Base-by-base conservation (phyloP, 2,888 invertebrate species). In the Patella ulyssiponensis region DNA sequence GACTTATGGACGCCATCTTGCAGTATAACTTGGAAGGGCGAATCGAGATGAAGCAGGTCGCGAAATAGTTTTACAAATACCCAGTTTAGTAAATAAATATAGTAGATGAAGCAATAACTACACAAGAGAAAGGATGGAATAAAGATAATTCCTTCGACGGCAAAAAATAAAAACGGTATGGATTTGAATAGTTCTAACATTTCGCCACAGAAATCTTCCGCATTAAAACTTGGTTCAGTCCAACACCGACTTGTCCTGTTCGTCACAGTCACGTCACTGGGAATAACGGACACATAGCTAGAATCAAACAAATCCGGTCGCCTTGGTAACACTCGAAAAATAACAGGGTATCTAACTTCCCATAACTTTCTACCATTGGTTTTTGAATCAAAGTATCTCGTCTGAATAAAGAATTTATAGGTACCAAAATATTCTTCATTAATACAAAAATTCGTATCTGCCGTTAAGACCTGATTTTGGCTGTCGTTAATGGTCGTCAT, bases 101-200 rank as follows among this genome's bases (percentile, higher is more conserved):
- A 64, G 23, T 15, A 14, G 20, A 11, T 20, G 20, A 64, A 64
- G 11, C 64, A 64, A 12, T 9, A 9, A 23, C 23, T 23, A 64
- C 12, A 20, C 11, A 23, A 12, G 20, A 64, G 23, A 3, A 64
- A 20, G 2, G 23, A 12, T 3, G 64, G 64, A 23, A 20, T 20
- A 64, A 64, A 64, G 11, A 64, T 15, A 20, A 64, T 64, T 11
- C 9, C 9, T 23, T 64, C 64, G 11, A 64, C 9, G 3, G 64
- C 23, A 23, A 64, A 64, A 64, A 64, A 64, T 20, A 64, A 23
- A 20, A 23, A 20, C 20, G 64, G 64, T 12, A 64, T 23, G 23
- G 64, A 64, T 64, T 64, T 20, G 23, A 64, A 64, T 15, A 64
- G 20, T 23, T 64, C 64, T 64, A 64, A 64, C 12, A 64, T 64